Evolutionary conservation across 2,888 invertebrate species (phyloP).

Genomic region (Helobdella robusta): DNA sequence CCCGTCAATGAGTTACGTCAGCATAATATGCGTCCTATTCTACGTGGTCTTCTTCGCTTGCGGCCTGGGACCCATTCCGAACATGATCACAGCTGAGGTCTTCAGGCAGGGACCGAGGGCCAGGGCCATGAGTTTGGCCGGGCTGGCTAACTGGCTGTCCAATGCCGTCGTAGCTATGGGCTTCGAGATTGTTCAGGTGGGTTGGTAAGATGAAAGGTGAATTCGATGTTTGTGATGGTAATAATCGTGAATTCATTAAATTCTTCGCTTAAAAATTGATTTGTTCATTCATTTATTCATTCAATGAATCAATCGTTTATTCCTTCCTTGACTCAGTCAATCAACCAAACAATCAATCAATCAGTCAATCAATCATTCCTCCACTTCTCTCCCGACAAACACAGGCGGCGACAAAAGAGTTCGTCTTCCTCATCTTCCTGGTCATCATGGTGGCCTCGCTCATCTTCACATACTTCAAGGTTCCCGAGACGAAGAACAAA

Average conservation of each 20-base stretch:
- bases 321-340: too few species aligned
- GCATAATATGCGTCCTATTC: constrained; percentile 64
- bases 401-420: constrained; percentile 33
- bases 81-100: constrained; percentile 84
- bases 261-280: too few species aligned
- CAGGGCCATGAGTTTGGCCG: constrained; percentile 73
- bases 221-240: too few species aligned
- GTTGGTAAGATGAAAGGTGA: neutral
- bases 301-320: too few species aligned
- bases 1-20: constrained; percentile 40
- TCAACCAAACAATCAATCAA: too few species aligned
- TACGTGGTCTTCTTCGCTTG: constrained; percentile 81
- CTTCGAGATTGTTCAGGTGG: constrained; percentile 56
- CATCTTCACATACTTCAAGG: constrained; percentile 35
- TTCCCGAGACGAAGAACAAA: constrained; percentile 37
- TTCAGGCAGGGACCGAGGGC: constrained; percentile 80
- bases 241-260: too few species aligned
- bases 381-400: too few species aligned
- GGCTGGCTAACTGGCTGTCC: constrained; percentile 91
- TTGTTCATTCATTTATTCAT: too few species aligned
- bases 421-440: constrained; percentile 36
- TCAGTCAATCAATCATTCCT: too few species aligned
- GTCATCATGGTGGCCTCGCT: constrained; percentile 35
- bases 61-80: constrained; percentile 80
- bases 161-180: constrained; percentile 97